These are phyloP conservation scores for Rosalia funebris DNA, from an alignment of 2,888 invertebrate genomes.

Conservation along the genomic window DNA sequence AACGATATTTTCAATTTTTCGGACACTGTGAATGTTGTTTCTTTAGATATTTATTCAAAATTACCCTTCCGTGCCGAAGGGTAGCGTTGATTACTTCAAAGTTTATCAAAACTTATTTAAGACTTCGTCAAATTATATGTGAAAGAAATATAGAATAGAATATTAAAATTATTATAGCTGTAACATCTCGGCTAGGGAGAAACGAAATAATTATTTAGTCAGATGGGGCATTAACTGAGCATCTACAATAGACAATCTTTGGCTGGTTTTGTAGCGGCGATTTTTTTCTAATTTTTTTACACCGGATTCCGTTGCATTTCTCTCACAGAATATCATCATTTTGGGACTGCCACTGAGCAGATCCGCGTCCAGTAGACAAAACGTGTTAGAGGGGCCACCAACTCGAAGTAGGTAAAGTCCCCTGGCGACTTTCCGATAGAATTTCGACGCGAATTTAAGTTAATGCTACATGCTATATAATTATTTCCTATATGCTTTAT, in stretches of 20 bases:
- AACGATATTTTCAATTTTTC: constrained; percentile 21
- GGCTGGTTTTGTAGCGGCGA: constrained; percentile 5
- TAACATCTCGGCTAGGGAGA: constrained; percentile 58
- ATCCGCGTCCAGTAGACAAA: constrained; percentile 2
- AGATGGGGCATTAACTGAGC: constrained; percentile 45
- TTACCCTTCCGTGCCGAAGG: constrained; percentile 35
- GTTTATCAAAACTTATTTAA: constrained; percentile 36
- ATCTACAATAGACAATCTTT: constrained; percentile 16
- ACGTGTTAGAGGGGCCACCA: neutral
- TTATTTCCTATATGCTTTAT: constrained; percentile 59
- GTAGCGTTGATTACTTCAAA: constrained; percentile 43
- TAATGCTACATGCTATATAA: constrained; percentile 54
- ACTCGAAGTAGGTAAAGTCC: no score
- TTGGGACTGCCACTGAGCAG: neutral
- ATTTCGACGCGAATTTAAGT: constrained; percentile 29
- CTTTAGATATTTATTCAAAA: constrained; percentile 41
- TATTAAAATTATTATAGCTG: constrained; percentile 49
- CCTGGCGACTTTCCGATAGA: no score
- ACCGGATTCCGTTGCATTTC: neutral
- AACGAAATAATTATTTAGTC: constrained; percentile 56
- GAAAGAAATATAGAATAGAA: constrained; percentile 36
- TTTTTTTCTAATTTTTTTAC: neutral
- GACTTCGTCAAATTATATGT: constrained; percentile 38
- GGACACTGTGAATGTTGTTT: constrained; percentile 38
- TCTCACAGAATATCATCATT: neutral